Percentiles rank a stretch among this genome's conserved stretches.
phyloP scores from a whole-genome alignment of 2,888 invertebrate genomes.

The Nebria salina region DNA sequence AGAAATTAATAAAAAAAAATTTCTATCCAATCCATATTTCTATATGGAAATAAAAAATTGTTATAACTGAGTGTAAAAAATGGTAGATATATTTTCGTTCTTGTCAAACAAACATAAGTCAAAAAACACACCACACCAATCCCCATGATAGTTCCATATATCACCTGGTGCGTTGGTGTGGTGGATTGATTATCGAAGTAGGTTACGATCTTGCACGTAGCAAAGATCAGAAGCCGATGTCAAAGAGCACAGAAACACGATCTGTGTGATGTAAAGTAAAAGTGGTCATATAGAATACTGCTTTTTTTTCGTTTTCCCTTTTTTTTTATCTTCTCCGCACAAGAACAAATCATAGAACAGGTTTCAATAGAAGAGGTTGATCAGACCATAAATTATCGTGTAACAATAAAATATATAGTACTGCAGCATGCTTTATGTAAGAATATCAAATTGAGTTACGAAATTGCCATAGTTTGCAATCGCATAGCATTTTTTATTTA shows the following conservation, averaged over 20 bases:
- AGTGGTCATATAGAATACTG: neutral
- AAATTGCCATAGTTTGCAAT: neutral
- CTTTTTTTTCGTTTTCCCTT: neutral
- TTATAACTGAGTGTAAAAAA: neutral
- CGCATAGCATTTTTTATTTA: neutral
- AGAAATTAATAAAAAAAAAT: neutral
- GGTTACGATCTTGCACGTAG: slow-evolving; percentile 1
- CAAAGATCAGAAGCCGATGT: neutral
- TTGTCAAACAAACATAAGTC: neutral
- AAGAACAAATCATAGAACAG: slow-evolving; percentile 1
- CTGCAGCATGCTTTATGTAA: neutral
- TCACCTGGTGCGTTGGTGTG: neutral
- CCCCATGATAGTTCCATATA: neutral
- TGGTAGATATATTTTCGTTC: neutral
- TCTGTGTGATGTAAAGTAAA: neutral
- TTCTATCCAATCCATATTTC: too few species aligned
- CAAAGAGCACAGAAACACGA: neutral
- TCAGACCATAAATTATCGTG: neutral
- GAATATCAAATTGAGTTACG: neutral
- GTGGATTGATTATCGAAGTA: neutral
- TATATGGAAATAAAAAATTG: too few species aligned
- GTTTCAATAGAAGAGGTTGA: neutral
- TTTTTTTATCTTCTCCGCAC: neutral
- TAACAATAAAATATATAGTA: neutral
- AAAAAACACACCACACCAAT: neutral